These are phyloP conservation scores for Nycticebus coucang DNA, from an alignment of 2,113 vertebrate genomes.

Conservation along the genomic window DNA sequence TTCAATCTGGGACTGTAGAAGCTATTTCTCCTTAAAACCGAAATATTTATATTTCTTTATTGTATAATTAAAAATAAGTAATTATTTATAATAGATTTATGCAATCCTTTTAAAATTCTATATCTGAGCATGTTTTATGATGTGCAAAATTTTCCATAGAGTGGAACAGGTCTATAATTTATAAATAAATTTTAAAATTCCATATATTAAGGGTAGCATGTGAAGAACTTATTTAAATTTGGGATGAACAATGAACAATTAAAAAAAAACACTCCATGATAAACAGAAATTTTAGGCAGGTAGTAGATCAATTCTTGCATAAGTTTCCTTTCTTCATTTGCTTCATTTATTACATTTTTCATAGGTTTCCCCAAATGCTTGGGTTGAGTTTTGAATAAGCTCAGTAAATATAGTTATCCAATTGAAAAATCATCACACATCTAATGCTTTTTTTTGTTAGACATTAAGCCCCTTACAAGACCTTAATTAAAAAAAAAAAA, in stretches of 20 bases:
- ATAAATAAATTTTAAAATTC: background rate
- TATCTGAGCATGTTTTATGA: background rate
- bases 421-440: background rate
- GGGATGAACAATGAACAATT: background rate
- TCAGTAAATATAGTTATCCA: background rate
- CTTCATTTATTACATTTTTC: background rate
- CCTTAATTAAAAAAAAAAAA: background rate
- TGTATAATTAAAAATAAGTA: background rate
- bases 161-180: background rate
- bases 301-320: background rate
- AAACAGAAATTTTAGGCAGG: background rate
- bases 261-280: background rate
- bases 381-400: conserved; percentile 17
- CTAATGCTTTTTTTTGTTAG: conserved; percentile 36
- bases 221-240: background rate
- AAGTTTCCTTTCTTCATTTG: background rate
- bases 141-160: background rate
- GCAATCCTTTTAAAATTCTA: background rate
- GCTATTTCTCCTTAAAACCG: conserved; percentile 22
- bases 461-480: conserved; percentile 31
- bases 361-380: background rate
- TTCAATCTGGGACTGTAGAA: conserved; percentile 23
- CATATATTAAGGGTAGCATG: background rate
- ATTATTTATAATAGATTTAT: background rate
- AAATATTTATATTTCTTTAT: background rate